phyloP scores from a whole-genome alignment of 2,888 invertebrate genomes.

The Diachrysia chrysitis region DNA sequence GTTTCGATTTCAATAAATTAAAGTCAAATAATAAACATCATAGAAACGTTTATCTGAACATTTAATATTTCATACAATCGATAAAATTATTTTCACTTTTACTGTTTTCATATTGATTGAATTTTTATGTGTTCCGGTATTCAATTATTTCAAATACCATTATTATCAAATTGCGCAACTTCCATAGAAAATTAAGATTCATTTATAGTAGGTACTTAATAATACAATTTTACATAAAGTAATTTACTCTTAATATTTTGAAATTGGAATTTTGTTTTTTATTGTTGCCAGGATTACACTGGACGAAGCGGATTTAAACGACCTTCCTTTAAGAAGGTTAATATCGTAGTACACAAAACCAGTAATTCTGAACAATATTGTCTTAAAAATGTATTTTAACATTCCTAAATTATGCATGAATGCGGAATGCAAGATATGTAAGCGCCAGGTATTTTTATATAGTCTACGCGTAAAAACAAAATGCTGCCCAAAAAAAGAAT shows the following conservation, averaged over 20 bases:
- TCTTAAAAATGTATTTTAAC: background rate
- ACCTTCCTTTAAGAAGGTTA: slow-evolving; percentile 4
- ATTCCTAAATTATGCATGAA: background rate
- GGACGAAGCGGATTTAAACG: slow-evolving; percentile 1
- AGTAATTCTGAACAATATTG: slow-evolving; percentile 1
- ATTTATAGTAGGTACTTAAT: too few species aligned
- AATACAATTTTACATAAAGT: too few species aligned
- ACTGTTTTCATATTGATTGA: too few species aligned
- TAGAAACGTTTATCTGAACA: too few species aligned
- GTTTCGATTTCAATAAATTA: too few species aligned
- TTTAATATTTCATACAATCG: background rate
- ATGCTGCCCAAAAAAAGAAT: background rate
- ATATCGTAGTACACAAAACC: slow-evolving; percentile 3
- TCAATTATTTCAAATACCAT: background rate
- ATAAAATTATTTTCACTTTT: too few species aligned
- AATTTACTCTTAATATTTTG: background rate
- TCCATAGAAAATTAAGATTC: too few species aligned
- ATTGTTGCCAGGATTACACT: background rate
- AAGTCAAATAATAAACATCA: too few species aligned
- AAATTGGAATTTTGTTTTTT: background rate
- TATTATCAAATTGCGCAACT: background rate
- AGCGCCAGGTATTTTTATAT: background rate
- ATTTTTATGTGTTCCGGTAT: background rate
- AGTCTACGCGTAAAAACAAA: background rate
- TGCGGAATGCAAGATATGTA: slow-evolving; percentile 1